Evolutionary conservation across 2,797 vertebrate species (phyloP).

Genomic region (Takifugu rubripes): DNA sequence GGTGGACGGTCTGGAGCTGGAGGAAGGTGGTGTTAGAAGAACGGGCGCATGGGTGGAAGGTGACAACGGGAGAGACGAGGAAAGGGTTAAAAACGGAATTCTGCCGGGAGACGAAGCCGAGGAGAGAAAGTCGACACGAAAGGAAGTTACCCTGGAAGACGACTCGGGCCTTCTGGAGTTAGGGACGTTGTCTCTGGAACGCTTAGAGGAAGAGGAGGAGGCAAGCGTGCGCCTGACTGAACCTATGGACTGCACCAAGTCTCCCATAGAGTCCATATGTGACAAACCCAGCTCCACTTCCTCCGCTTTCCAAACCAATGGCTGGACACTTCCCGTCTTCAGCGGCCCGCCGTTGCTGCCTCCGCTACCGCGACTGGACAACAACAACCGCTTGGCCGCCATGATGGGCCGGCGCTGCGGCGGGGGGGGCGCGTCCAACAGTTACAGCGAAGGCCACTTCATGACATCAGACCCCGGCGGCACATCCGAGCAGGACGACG

Average conservation of each 20-base stretch:
- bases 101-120: conserved; percentile 11
- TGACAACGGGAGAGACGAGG: background rate
- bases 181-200: conserved; percentile 69
- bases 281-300: conserved; percentile 51
- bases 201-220: conserved; percentile 61
- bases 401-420: conserved; percentile 75
- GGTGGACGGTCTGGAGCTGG: background rate
- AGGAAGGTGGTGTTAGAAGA: background rate
- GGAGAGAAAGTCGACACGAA: conserved; percentile 26
- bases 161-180: conserved; percentile 59
- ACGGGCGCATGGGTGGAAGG: background rate
- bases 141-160: conserved; percentile 12
- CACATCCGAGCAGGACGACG: conserved; percentile 80
- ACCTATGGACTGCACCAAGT: conserved; percentile 79
- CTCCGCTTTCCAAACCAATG: conserved; percentile 45
- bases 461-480: conserved; percentile 28
- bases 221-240: conserved; percentile 57
- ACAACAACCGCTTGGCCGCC: conserved; percentile 75
- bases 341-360: conserved; percentile 65
- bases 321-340: conserved; percentile 70
- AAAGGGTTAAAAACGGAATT: conserved; percentile 1
- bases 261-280: conserved; percentile 37
- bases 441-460: conserved; percentile 57
- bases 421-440: conserved; percentile 51
- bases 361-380: conserved; percentile 69